These are phyloP conservation scores for Gymnothorax reevesii DNA, from an alignment of 2,797 vertebrate species.

Conservation along the genomic window DNA sequence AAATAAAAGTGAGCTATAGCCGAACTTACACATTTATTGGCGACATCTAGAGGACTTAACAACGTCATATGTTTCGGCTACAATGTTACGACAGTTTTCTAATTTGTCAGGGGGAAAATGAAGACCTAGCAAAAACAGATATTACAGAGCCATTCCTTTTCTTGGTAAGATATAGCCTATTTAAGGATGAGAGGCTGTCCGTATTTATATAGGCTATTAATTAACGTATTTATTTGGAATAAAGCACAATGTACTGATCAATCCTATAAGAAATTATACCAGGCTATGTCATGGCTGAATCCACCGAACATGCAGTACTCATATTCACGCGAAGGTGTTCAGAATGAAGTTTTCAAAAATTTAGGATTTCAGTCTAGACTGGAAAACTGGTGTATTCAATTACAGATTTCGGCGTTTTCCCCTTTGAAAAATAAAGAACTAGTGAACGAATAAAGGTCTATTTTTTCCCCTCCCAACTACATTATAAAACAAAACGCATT, in stretches of 20 bases:
- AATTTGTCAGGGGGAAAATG: slow-evolving; percentile 35
- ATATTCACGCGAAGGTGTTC: too few species aligned
- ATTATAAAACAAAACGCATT: slow-evolving; percentile 10
- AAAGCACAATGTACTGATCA: background rate
- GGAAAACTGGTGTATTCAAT: background rate
- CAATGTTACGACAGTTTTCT: background rate
- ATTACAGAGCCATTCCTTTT: too few species aligned
- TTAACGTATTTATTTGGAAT: too few species aligned
- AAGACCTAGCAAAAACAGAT: background rate
- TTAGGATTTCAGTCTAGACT: background rate
- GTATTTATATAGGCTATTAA: too few species aligned
- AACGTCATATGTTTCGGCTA: slow-evolving; percentile 39
- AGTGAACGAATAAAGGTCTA: background rate
- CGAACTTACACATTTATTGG: slow-evolving; percentile 31
- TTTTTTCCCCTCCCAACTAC: background rate
- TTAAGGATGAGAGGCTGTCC: too few species aligned
- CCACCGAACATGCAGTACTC: too few species aligned
- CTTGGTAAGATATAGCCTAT: too few species aligned
- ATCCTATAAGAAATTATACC: background rate
- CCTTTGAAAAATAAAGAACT: background rate
- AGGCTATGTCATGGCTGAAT: too few species aligned
- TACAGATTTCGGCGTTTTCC: background rate
- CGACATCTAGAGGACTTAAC: slow-evolving; percentile 45
- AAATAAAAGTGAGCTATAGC: slow-evolving; percentile 40
- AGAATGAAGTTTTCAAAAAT: background rate